phyloP scores from a whole-genome alignment of 1,140 invertebrate species.

The Drosophila sulfurigaster region DNA sequence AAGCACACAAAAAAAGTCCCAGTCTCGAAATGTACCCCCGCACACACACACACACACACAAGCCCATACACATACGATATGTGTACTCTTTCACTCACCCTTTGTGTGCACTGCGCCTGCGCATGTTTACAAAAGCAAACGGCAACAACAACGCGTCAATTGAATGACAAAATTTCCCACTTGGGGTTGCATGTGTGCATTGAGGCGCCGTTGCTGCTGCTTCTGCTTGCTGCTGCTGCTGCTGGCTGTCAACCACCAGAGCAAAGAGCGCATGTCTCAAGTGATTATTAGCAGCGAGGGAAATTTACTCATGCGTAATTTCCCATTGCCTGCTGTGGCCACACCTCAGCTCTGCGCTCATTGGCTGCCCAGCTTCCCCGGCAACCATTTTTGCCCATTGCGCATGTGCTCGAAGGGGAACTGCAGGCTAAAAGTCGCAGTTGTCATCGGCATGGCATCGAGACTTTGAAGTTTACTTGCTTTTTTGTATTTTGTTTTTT shows the following conservation, averaged over 20 bases:
- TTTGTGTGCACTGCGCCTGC: slow-evolving; percentile 59
- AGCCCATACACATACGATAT: slow-evolving; percentile 10
- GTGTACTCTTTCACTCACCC: slow-evolving; percentile 36
- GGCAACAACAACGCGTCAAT: slow-evolving; percentile 46
- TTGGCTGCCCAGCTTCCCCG: slow-evolving; percentile 71
- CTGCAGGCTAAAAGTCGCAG: slow-evolving; percentile 3
- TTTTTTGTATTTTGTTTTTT: slow-evolving; percentile 19
- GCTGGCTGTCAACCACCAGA: slow-evolving; percentile 45
- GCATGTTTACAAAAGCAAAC: slow-evolving; percentile 82
- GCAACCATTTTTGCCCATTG: slow-evolving; percentile 70
- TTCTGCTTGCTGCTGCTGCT: background rate
- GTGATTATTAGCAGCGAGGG: slow-evolving; percentile 77
- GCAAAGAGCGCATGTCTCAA: slow-evolving; percentile 70
- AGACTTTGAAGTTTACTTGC: slow-evolving; percentile 9
- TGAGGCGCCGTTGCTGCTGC: background rate
- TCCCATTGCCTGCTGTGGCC: slow-evolving; percentile 61
- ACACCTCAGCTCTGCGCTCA: slow-evolving; percentile 66
- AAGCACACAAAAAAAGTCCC: slow-evolving; percentile 59
- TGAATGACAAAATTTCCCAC: slow-evolving; percentile 51
- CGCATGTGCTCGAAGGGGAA: slow-evolving; percentile 60
- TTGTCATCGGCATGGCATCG: slow-evolving; percentile 9
- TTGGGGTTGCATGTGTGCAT: slow-evolving; percentile 61
- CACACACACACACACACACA: slow-evolving; percentile 28
- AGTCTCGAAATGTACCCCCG: slow-evolving; percentile 67
- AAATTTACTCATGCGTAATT: slow-evolving; percentile 76